These are phyloP conservation scores for Plestiodon gilberti DNA, from an alignment of 2,113 vertebrate genomes.

Conservation along the genomic window DNA sequence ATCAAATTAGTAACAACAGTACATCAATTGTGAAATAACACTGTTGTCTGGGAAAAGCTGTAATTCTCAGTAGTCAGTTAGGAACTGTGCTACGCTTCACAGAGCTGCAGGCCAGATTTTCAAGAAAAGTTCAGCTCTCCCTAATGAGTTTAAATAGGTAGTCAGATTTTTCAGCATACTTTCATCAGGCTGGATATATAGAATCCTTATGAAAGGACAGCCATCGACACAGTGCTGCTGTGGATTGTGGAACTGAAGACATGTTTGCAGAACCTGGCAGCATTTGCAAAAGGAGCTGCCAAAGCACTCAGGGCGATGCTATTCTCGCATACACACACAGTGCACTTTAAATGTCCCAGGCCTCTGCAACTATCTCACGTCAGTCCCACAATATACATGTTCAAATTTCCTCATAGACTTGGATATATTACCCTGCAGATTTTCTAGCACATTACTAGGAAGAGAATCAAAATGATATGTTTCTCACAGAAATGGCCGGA, in stretches of 20 bases:
- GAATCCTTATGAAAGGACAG: background rate
- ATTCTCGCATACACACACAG: background rate
- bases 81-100: background rate
- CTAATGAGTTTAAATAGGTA: background rate
- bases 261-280: background rate
- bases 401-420: background rate
- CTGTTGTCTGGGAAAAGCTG: background rate
- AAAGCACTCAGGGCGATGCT: background rate
- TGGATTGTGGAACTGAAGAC: background rate
- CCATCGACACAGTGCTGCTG: background rate
- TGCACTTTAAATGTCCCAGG: background rate
- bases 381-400: background rate
- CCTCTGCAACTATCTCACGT: background rate
- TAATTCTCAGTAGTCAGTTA: no score
- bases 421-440: background rate
- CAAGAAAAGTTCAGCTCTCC: background rate
- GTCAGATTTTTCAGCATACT: background rate
- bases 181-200: background rate
- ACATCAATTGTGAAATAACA: background rate
- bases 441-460: background rate
- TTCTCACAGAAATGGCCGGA: background rate
- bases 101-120: background rate
- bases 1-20: background rate
- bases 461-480: background rate
- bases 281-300: background rate